These are phyloP conservation scores for Trachemys scripta DNA, from an alignment of 2,113 vertebrate genomes.

Conservation along the genomic window DNA sequence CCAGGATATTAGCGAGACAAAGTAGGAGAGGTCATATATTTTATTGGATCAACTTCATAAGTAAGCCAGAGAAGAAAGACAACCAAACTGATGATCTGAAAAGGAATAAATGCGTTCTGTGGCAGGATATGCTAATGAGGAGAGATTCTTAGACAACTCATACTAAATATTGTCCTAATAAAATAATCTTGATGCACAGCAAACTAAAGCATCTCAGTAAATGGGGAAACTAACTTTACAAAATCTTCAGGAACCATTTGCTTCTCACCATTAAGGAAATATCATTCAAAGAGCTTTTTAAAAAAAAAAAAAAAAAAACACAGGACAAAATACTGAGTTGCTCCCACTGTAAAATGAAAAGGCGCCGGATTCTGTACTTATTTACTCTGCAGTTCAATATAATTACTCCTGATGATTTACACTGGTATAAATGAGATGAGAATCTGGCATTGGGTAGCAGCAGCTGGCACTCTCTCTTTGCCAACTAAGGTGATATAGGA, in stretches of 20 bases:
- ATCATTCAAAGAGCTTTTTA: background rate
- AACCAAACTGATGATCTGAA: background rate
- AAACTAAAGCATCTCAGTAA: background rate
- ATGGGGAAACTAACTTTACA: background rate
- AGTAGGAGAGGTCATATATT: background rate
- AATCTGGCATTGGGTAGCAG: background rate
- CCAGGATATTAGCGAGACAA: background rate
- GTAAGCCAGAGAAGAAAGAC: background rate
- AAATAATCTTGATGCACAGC: background rate
- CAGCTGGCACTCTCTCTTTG: background rate
- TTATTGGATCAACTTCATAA: background rate
- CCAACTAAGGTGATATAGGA: background rate
- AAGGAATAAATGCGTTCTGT: slow-evolving; percentile 4
- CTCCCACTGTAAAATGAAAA: background rate
- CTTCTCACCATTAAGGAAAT: background rate
- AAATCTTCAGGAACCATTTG: background rate
- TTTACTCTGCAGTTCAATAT: background rate
- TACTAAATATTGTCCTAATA: slow-evolving; percentile 12
- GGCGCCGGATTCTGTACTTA: background rate
- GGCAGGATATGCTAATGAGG: background rate
- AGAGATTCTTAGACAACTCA: background rate
- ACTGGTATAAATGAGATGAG: background rate
- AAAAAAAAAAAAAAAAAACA: background rate
- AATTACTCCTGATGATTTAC: background rate
- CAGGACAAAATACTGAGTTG: background rate